Evolutionary conservation across 2,113 vertebrate species (phyloP), one percentile per base, ranked within the genome.

Genomic region (Periophthalmodon schlosseri): DNA sequence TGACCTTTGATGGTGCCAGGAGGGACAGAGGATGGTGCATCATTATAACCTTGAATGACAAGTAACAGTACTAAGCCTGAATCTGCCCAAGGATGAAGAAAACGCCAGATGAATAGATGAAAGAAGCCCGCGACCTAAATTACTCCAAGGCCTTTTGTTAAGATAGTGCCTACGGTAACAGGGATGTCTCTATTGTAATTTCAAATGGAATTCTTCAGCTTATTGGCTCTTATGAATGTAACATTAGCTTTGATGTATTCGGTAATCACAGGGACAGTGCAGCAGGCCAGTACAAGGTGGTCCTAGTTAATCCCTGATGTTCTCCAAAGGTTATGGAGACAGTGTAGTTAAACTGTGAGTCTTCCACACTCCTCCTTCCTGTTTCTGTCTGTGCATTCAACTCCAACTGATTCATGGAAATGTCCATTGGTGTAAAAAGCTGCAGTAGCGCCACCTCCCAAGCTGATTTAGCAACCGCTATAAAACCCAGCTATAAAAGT

Each of bases 31-130:
- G 77, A 80, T 79, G 74, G 80, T 87, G 76, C 80, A 77, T 82
- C 86, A 84, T 87, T 87, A 84, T 76, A 77, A 73, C 73, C 71
- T 69, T 83, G 85, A 85, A 86, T 77, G 89, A 90, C 86, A 81
- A 81, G 65, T 75, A 78, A 86, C 74, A 54, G 75, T 78, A 69
- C 75, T 60, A 18, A 60, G 70, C 69, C 49, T 1, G 63, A 80
- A 70, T 85, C 70, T 58, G 81, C 71, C 80, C 81, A 79, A 79
- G 82, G 84, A 81, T 70, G 72, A 81, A 72, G 36, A 84, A 83
- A 80, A 75, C 28, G 33, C n/a, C 0, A 34, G 73, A 16, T 47
- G 70, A 86, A 83, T 63, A 79, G 68, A 86, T 87, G 75, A 83
- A 88, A 83, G 60, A 63, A 69, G 46, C 49, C 64, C 33, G 68